A percentile compares a stretch with the other conserved stretches of the same genome.
These are phyloP conservation scores for Drosophila macrospina DNA, from an alignment of 2,888 invertebrate species.

Conservation along the genomic window DNA sequence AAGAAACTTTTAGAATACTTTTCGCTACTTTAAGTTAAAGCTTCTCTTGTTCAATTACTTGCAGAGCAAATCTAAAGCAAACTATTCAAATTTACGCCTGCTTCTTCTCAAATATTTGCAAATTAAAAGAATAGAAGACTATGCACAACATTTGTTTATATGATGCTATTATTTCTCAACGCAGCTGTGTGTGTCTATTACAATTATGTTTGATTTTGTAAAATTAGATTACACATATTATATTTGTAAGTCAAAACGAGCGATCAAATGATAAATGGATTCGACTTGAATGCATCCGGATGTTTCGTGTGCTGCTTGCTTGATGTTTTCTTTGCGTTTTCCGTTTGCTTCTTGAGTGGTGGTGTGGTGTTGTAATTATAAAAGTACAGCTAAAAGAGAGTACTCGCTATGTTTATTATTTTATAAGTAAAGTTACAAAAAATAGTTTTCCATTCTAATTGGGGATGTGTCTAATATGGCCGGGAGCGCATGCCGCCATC, in stretches of 20 bases:
- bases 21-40: too few species aligned
- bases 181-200: slow-evolving; percentile 49
- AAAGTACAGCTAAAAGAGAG: slow-evolving; percentile 64
- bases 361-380: slow-evolving; percentile 34
- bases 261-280: slow-evolving; percentile 40
- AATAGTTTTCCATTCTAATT: too few species aligned
- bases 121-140: too few species aligned
- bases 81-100: too few species aligned
- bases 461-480: slow-evolving; percentile 76
- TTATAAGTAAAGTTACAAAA: slow-evolving; percentile 52
- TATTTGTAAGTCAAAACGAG: slow-evolving; percentile 66
- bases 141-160: too few species aligned
- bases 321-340: background rate
- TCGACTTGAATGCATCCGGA: slow-evolving; percentile 4
- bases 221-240: slow-evolving; percentile 66
- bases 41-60: too few species aligned
- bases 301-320: background rate
- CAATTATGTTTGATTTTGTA: slow-evolving; percentile 54
- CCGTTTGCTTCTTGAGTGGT: slow-evolving; percentile 37
- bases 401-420: slow-evolving; percentile 59
- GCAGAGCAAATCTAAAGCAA: too few species aligned
- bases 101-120: too few species aligned
- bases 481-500: slow-evolving; percentile 82
- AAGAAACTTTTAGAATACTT: too few species aligned
- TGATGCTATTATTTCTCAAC: too few species aligned